phyloP scores from a whole-genome alignment of 2,113 vertebrate species.

The Martes martes region DNA sequence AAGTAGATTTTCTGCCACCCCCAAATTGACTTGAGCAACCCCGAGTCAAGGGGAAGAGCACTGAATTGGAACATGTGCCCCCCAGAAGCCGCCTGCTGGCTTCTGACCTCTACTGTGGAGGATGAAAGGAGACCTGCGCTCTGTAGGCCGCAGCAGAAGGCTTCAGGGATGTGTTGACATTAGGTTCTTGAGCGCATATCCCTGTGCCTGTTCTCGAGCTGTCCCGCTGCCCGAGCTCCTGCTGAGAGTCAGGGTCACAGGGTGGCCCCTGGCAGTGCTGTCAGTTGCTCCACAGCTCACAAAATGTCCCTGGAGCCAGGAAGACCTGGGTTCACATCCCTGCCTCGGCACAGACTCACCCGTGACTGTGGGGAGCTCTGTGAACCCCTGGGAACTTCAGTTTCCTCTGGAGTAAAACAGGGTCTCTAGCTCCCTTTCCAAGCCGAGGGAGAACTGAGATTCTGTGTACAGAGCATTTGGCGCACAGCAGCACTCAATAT shows the following conservation, averaged over 20 bases:
- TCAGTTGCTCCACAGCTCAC: not conserved
- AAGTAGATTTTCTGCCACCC: not conserved
- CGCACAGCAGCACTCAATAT: not conserved
- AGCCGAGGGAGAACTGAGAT: not conserved
- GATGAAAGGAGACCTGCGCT: not conserved
- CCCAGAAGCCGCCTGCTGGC: not conserved
- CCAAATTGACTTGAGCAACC: not conserved
- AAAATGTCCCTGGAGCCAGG: not conserved
- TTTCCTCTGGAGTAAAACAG: not conserved
- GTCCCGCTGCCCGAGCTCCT: not conserved
- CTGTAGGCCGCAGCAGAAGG: not conserved
- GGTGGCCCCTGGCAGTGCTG: rapidly evolving
- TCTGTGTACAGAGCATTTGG: not conserved
- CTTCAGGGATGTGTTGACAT: not conserved
- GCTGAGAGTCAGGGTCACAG: not conserved
- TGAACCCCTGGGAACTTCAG: not conserved
- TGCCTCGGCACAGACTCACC: not conserved
- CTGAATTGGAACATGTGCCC: not conserved
- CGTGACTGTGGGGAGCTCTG: not conserved
- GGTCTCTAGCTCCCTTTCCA: not conserved
- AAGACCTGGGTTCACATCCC: not conserved
- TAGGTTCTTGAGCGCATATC: not conserved
- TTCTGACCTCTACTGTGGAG: not conserved
- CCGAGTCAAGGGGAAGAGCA: not conserved
- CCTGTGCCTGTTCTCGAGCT: not conserved